These are phyloP conservation scores for Eonycteris spelaea DNA, from an alignment of 2,113 vertebrate genomes.

Conservation along the genomic window DNA sequence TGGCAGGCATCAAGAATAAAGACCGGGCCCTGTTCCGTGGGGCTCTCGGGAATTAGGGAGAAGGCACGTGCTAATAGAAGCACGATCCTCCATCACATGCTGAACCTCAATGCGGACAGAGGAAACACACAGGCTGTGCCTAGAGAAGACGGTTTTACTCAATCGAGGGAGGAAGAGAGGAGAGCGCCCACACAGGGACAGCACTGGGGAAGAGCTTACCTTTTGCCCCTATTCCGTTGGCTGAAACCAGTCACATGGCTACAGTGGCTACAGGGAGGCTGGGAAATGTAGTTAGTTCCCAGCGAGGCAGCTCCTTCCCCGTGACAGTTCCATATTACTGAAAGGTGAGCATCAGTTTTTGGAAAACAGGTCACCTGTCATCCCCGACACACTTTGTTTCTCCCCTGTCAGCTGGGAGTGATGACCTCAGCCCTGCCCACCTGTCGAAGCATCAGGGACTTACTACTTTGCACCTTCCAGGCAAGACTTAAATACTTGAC, in stretches of 20 bases:
- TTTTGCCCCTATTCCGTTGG: background rate
- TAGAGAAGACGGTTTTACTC: background rate
- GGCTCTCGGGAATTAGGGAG: background rate
- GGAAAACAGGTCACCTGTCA: background rate
- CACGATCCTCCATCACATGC: background rate
- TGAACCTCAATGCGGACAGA: background rate
- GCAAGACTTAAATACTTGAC: background rate
- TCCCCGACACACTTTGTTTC: background rate
- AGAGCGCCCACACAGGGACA: background rate
- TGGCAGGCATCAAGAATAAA: background rate
- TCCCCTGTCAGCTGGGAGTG: background rate
- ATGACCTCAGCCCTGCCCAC: background rate
- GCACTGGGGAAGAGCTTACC: background rate
- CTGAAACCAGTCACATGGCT: background rate
- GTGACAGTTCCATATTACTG: background rate
- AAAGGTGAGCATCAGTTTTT: background rate
- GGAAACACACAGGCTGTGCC: background rate
- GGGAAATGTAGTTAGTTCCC: slow-evolving; percentile 29
- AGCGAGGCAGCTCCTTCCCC: background rate
- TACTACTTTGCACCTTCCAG: background rate
- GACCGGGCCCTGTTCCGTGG: background rate
- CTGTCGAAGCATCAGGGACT: too few species aligned
- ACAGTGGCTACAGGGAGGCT: background rate
- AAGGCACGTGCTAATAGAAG: background rate
- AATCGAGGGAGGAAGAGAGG: background rate